Percentiles rank a stretch among this genome's conserved stretches.
phyloP scores from a whole-genome alignment of 2,113 vertebrate genomes.

The Psittacara wagleri region DNA sequence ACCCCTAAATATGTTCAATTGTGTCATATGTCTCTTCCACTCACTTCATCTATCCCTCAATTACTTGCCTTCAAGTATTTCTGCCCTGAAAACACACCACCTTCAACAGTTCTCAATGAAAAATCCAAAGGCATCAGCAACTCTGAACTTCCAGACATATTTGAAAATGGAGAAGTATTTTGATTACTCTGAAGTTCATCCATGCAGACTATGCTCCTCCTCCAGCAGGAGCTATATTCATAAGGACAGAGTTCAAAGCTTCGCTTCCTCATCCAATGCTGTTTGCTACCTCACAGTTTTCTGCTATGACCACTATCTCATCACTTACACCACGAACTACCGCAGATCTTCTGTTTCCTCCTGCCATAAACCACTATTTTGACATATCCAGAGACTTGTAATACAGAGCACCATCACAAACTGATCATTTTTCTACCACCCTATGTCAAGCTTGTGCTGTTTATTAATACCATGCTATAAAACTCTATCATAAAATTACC shows the following conservation, averaged over 20 bases:
- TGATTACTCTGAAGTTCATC: background rate
- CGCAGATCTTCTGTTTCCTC: background rate
- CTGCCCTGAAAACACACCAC: background rate
- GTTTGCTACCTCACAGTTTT: background rate
- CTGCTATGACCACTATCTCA: background rate
- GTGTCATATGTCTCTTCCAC: fast-evolving
- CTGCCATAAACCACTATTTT: background rate
- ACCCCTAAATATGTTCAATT: background rate
- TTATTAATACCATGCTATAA: background rate
- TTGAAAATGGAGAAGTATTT: background rate
- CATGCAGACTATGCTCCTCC: background rate
- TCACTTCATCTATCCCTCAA: background rate
- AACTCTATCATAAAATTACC: background rate
- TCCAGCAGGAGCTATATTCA: background rate
- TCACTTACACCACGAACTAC: background rate
- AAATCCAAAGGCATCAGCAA: background rate
- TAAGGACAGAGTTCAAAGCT: background rate
- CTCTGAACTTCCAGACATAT: background rate
- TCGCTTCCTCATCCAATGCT: background rate
- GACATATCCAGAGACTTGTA: background rate
- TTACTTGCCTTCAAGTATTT: background rate
- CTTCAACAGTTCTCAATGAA: background rate
- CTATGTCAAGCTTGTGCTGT: background rate
- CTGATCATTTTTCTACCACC: background rate
- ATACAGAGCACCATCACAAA: background rate